Evolutionary conservation across 2,113 vertebrate species (phyloP).

Genomic region (Suricata suricatta): DNA sequence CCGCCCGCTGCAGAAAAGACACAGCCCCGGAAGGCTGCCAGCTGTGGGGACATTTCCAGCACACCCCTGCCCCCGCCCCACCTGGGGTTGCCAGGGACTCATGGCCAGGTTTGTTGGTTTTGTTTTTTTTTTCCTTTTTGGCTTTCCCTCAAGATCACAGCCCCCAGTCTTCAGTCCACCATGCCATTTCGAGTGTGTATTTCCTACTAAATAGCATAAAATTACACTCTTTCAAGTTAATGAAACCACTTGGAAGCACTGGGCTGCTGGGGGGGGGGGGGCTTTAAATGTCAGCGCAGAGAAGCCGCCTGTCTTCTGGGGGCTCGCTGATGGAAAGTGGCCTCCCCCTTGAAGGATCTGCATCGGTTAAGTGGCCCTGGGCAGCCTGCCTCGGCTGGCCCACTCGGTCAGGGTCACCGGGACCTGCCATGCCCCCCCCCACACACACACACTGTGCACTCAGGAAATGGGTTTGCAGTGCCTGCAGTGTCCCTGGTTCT

Average conservation of each 20-base stretch:
- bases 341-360: neutral
- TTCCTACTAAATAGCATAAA: slow-evolving; percentile 78
- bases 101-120: neutral
- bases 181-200: slow-evolving; percentile 65
- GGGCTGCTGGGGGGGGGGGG: slow-evolving; percentile 56
- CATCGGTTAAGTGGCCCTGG: neutral
- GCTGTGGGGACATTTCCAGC: neutral
- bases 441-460: rapidly evolving
- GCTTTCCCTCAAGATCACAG: neutral
- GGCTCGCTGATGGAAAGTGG: slow-evolving; percentile 38
- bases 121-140: neutral
- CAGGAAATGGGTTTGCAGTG: rapidly evolving
- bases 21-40: neutral
- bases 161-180: neutral
- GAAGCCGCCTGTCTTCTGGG: slow-evolving; percentile 35
- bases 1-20: rapidly evolving
- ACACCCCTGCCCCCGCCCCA: rapidly evolving
- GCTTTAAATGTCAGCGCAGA: slow-evolving; percentile 69
- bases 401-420: neutral
- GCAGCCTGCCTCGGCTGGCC: neutral
- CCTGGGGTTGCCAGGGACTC: neutral
- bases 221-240: slow-evolving; percentile 80
- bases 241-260: slow-evolving; percentile 63
- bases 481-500: rapidly evolving
- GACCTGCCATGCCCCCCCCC: rapidly evolving